Evolutionary conservation across 2,888 invertebrate species (phyloP).

Genomic region (Ectobius pallidus): DNA sequence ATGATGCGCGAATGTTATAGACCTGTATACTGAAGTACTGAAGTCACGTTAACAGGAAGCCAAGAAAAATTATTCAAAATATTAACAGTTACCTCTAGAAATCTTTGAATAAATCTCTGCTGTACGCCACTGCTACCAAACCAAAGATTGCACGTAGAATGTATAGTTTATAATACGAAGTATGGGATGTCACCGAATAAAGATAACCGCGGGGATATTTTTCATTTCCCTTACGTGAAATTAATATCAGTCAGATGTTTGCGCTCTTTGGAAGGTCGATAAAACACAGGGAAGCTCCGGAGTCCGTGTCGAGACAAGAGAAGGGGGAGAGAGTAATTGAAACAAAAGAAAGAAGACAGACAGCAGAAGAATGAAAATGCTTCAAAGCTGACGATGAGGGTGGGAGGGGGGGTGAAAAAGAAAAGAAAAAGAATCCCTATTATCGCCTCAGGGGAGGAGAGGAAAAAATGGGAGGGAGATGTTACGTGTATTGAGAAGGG

Average conservation of each 20-base stretch:
- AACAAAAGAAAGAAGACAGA: conserved; percentile 26
- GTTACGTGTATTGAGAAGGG: background rate
- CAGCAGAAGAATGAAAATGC: conserved; percentile 26
- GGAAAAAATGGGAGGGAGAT: background rate
- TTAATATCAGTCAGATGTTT: conserved; percentile 28
- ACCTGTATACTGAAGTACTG: no score
- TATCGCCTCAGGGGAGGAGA: conserved; percentile 16
- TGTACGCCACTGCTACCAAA: no score
- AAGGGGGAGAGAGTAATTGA: conserved; percentile 15
- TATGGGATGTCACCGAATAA: conserved; percentile 12
- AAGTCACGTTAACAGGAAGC: no score
- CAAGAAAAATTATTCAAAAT: no score
- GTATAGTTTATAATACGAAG: background rate
- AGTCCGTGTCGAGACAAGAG: background rate
- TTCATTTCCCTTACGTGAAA: conserved; percentile 30
- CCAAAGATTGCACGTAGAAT: no score
- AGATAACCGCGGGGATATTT: conserved; percentile 19
- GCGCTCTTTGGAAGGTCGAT: conserved; percentile 8
- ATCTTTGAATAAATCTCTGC: no score
- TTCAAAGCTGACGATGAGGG: conserved; percentile 13
- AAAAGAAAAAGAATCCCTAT: conserved; percentile 14
- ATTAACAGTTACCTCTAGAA: no score
- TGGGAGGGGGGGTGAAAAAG: background rate
- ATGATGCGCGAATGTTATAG: no score
- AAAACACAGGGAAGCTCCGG: background rate